These are phyloP conservation scores for Leptonema lineaticorne DNA, from an alignment of 1,140 invertebrate species.

Conservation along the genomic window DNA sequence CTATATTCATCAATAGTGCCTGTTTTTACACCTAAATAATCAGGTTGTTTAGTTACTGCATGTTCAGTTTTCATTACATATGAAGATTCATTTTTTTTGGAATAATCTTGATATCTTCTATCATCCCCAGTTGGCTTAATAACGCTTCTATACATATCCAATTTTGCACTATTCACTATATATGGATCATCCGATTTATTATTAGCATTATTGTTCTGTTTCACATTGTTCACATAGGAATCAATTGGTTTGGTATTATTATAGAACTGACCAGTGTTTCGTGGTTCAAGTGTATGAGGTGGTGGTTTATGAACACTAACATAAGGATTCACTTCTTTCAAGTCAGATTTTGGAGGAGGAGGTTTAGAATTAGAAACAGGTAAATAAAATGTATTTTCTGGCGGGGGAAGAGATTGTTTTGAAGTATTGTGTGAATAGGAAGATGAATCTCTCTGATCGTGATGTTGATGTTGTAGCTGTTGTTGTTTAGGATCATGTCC, in stretches of 20 bases:
- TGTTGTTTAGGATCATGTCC: background rate
- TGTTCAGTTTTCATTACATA: conserved; percentile 31
- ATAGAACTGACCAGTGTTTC: background rate
- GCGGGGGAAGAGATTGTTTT: conserved; percentile 25
- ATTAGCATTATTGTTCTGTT: background rate
- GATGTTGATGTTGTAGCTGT: background rate
- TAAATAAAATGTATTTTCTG: too few species aligned
- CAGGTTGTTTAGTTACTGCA: conserved; percentile 17
- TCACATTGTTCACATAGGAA: conserved; percentile 16
- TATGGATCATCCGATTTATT: background rate
- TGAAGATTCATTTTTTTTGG: conserved; percentile 1
- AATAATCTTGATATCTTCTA: conserved; percentile 34
- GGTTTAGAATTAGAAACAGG: conserved; percentile 12
- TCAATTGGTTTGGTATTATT: conserved; percentile 14
- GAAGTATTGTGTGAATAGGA: conserved; percentile 5
- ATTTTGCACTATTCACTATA: conserved; percentile 23
- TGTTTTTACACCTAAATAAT: conserved; percentile 3
- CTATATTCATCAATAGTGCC: conserved; percentile 26
- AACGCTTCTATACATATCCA: conserved; percentile 27
- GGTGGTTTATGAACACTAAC: background rate
- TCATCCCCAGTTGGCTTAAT: conserved; percentile 27
- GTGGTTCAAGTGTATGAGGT: background rate
- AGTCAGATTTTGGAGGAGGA: background rate
- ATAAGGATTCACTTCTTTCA: background rate
- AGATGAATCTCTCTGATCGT: conserved; percentile 23